Percentiles rank a stretch among this genome's conserved stretches.
phyloP scores from a whole-genome alignment of 2,113 vertebrate species.

The Vulpes lagopus region DNA sequence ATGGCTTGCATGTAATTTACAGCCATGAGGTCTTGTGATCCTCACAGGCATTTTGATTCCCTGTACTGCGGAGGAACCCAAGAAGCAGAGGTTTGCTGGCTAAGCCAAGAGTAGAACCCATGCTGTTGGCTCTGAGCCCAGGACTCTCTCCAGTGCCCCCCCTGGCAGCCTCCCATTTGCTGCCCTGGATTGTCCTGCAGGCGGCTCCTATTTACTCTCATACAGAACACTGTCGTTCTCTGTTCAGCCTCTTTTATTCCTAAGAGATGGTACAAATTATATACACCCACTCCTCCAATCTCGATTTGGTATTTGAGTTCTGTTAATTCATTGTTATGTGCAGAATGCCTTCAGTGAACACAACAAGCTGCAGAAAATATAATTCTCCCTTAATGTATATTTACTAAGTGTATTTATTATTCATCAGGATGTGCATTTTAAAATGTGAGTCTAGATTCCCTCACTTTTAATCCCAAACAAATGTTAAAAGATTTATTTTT shows the following conservation, averaged over 20 bases:
- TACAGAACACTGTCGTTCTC: neutral
- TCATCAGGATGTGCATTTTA: constrained; percentile 84
- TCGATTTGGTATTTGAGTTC: constrained; percentile 66
- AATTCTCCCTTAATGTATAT: constrained; percentile 85
- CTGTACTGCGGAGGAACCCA: neutral
- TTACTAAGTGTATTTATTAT: constrained; percentile 86
- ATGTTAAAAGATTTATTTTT: constrained; percentile 86
- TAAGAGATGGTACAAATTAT: neutral
- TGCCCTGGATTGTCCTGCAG: neutral
- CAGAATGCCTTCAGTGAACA: constrained; percentile 74
- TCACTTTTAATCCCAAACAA: constrained; percentile 85
- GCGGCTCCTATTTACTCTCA: neutral
- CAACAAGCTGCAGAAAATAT: constrained; percentile 82
- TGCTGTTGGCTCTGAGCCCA: neutral
- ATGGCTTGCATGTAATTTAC: neutral
- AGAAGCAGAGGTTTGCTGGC: neutral
- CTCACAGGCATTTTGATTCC: neutral
- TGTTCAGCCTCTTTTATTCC: constrained; percentile 35
- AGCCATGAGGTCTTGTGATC: neutral
- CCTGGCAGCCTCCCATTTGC: neutral
- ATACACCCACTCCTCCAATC: neutral
- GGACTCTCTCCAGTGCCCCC: neutral
- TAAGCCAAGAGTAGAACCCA: neutral
- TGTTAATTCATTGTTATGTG: constrained; percentile 79
- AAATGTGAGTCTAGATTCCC: constrained; percentile 81